Evolutionary conservation across 2,888 invertebrate genomes (phyloP).

Genomic region (Cylindroiulus punctatus): DNA sequence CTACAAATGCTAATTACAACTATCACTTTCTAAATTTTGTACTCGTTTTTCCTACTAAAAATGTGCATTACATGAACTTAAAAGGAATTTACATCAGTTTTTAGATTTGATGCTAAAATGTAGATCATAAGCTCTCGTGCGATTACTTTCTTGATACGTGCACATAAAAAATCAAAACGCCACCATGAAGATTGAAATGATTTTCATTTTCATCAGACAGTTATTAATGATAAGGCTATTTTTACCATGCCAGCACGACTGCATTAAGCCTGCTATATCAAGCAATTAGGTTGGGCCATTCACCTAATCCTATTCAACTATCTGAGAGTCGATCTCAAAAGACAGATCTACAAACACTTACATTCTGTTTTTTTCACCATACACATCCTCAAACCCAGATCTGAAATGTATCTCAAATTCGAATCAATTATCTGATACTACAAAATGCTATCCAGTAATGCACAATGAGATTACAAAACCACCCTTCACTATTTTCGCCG

Average conservation of each 20-base stretch:
- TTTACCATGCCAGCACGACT: background rate
- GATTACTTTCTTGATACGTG: background rate
- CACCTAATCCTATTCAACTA: constrained; percentile 7
- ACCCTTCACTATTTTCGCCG: background rate
- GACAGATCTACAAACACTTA: background rate
- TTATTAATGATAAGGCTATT: constrained; percentile 17
- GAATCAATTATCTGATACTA: constrained; percentile 26
- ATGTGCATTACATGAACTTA: background rate
- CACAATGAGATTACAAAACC: constrained; percentile 11
- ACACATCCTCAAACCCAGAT: constrained; percentile 1
- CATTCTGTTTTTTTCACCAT: background rate
- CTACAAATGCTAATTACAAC: constrained; percentile 8
- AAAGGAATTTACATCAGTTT: background rate
- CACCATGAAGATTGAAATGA: constrained; percentile 17
- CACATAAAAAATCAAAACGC: background rate
- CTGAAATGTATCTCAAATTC: background rate
- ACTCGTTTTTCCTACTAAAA: background rate
- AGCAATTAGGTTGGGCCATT: constrained; percentile 32
- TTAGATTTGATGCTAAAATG: background rate
- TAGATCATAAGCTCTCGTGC: background rate
- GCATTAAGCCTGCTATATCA: background rate
- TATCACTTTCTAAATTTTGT: background rate
- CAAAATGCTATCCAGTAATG: constrained; percentile 15
- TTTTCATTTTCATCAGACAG: constrained; percentile 6
- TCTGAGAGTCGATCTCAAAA: background rate